Evolutionary conservation across 1,140 invertebrate species (phyloP).

Genomic region (Monomorium pharaonis): DNA sequence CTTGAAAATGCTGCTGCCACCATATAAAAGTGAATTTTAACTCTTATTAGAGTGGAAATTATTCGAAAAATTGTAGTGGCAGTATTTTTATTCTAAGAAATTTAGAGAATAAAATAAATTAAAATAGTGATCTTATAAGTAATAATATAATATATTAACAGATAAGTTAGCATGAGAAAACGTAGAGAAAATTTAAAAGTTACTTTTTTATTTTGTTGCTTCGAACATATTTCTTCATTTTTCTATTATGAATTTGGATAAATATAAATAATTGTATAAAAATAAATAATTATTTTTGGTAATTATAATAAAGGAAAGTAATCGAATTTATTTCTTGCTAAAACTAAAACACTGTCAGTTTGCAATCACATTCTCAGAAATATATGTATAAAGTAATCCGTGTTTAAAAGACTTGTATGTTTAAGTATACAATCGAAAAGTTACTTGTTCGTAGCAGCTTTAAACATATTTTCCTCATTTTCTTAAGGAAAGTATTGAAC

Average conservation of each 20-base stretch:
- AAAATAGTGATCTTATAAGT: not conserved
- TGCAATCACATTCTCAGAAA: not conserved
- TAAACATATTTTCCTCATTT: not conserved
- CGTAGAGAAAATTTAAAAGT: not conserved
- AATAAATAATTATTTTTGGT: not conserved
- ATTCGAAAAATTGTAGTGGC: too few relatives aligned
- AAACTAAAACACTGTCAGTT: too few relatives aligned
- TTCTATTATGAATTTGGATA: not conserved
- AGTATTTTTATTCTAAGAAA: too few relatives aligned
- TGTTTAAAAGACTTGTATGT: not conserved
- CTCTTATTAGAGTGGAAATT: too few relatives aligned
- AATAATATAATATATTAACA: not conserved
- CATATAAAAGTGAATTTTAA: too few relatives aligned
- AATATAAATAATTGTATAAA: too few relatives aligned
- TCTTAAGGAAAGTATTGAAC: not conserved
- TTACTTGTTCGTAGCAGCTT: not conserved
- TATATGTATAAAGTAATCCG: not conserved
- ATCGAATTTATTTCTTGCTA: not conserved
- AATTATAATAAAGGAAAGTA: not conserved
- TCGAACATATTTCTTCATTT: not conserved
- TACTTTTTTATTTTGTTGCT: not conserved
- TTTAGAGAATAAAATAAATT: too few relatives aligned
- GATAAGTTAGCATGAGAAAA: too few relatives aligned
- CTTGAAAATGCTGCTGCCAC: not conserved
- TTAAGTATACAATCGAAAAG: not conserved